Evolutionary conservation across 2,113 vertebrate genomes (phyloP).

Genomic region (Mesitornis unicolor): DNA sequence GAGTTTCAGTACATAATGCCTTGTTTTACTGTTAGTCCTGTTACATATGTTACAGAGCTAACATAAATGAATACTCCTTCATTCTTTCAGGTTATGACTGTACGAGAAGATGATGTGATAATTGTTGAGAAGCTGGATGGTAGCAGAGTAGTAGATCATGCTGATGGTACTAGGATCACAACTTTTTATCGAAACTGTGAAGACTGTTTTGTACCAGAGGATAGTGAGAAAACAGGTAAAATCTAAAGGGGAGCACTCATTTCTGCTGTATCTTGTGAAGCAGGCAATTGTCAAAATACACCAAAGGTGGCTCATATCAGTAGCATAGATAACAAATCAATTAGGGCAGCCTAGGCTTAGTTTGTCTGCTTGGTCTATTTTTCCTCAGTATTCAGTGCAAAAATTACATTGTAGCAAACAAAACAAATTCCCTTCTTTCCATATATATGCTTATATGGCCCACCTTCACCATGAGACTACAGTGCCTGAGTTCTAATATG

Average conservation of each 20-base stretch:
- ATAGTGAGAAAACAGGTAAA: constrained; percentile 53
- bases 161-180: constrained; percentile 91
- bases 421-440: neutral
- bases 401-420: neutral
- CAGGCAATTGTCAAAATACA: neutral
- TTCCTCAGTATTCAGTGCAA: neutral
- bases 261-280: neutral
- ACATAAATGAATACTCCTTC: neutral
- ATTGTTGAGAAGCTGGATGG: constrained; percentile 77
- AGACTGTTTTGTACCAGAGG: neutral
- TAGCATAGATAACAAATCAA: neutral
- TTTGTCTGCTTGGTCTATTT: neutral
- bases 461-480: neutral
- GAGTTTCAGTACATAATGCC: neutral
- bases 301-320: neutral
- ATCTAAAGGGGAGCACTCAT: neutral
- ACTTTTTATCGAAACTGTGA: constrained; percentile 75
- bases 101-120: constrained; percentile 85
- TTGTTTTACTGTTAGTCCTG: neutral
- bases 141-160: constrained; percentile 83
- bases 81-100: constrained; percentile 81
- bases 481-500: neutral
- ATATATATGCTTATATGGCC: neutral
- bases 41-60: neutral
- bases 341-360: neutral